Evolutionary conservation across 1,140 invertebrate species (phyloP).

Genomic region (Psix sp.): DNA sequence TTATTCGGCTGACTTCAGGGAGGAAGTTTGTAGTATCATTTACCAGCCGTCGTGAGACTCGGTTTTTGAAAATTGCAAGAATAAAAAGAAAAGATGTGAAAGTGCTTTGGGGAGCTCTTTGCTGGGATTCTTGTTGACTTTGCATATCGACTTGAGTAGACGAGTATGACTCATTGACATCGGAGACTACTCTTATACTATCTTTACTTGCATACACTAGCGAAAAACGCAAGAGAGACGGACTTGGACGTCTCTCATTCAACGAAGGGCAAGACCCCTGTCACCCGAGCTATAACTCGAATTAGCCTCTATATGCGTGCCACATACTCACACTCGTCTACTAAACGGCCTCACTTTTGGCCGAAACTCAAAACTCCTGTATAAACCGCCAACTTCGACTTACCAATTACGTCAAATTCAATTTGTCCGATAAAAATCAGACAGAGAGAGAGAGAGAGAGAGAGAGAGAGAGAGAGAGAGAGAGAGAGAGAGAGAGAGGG

Average conservation of each 20-base stretch:
- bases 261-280: conserved; percentile 42
- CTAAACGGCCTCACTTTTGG: neutral
- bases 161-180: conserved; percentile 58
- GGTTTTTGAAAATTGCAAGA: too few species aligned
- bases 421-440: too few species aligned
- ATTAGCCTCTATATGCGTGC: conserved; percentile 37
- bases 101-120: neutral
- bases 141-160: conserved; percentile 40
- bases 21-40: too few species aligned
- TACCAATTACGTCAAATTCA: too few species aligned
- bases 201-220: conserved; percentile 38
- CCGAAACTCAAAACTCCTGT: neutral
- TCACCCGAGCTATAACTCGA: conserved; percentile 44
- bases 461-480: too few species aligned
- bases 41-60: too few species aligned
- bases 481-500: too few species aligned
- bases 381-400: too few species aligned
- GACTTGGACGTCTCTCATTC: conserved; percentile 19
- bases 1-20: too few species aligned
- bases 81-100: neutral
- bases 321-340: conserved; percentile 1
- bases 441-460: too few species aligned
- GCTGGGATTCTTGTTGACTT: conserved; percentile 41
- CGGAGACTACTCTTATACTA: conserved; percentile 41
- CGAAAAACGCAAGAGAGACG: conserved; percentile 39